A percentile compares a stretch with the other conserved stretches of the same genome.
Evolutionary conservation across 2,888 invertebrate species (phyloP).

Genomic region (Melanophora roralis): DNA sequence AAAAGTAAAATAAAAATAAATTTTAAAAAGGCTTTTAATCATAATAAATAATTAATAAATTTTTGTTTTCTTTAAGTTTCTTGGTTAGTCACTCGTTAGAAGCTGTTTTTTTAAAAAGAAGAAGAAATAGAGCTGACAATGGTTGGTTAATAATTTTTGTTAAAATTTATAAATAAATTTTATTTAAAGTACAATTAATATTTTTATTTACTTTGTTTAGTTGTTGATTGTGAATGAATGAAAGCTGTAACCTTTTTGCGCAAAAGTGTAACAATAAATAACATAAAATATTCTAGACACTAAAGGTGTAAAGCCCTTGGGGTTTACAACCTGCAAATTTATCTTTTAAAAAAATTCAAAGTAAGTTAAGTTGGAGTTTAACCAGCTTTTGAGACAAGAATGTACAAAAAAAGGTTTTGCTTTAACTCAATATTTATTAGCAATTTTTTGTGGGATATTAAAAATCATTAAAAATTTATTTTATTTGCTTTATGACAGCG

Average conservation of each 20-base stretch:
- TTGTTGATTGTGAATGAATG: background rate
- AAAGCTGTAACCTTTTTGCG: constrained; percentile 74
- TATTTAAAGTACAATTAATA: constrained; percentile 44
- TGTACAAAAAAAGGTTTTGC: too few relatives aligned
- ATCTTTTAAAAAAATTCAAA: too few relatives aligned
- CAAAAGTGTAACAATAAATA: constrained; percentile 70
- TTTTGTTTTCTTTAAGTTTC: constrained; percentile 16
- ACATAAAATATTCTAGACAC: constrained; percentile 32
- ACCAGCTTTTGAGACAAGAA: too few relatives aligned
- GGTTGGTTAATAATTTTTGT: constrained; percentile 5
- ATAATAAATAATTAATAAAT: background rate
- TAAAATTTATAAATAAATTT: background rate
- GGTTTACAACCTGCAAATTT: too few relatives aligned
- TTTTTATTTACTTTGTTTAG: background rate
- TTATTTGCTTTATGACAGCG: too few relatives aligned
- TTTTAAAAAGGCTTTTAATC: constrained; percentile 45
- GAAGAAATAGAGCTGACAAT: constrained; percentile 12
- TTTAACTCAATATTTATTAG: too few relatives aligned
- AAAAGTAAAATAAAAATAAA: constrained; percentile 50
- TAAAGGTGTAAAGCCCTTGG: too few relatives aligned
- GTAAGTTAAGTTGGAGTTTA: too few relatives aligned
- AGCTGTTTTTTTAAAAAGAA: constrained; percentile 20
- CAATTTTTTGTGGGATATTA: too few relatives aligned
- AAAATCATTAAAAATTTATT: too few relatives aligned
- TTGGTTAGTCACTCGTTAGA: constrained; percentile 56